Evolutionary conservation across 1,140 invertebrate species (phyloP).

Genomic region (Papilio polytes): DNA sequence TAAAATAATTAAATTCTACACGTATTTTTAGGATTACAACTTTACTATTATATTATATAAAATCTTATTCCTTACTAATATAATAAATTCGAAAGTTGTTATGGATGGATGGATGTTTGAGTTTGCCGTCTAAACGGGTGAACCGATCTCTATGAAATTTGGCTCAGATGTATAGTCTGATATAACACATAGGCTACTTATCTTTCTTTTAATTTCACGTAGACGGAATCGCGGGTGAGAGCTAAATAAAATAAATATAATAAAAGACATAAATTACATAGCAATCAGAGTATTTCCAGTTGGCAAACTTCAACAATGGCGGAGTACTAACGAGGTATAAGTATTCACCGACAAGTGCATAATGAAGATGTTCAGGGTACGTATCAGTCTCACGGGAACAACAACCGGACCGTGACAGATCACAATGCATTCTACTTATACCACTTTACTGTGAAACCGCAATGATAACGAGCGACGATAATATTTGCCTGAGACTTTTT

Average conservation of each 20-base stretch:
- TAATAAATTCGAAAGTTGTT: too few relatives aligned
- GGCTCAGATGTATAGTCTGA: too few relatives aligned
- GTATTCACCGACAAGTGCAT: conserved; percentile 37
- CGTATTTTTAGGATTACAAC: too few relatives aligned
- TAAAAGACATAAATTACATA: neutral
- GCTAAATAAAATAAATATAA: neutral
- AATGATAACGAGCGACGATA: conserved; percentile 27
- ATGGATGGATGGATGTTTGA: too few relatives aligned
- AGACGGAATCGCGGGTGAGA: too few relatives aligned
- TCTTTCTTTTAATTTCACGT: too few relatives aligned
- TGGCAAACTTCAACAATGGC: neutral
- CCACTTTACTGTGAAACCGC: conserved; percentile 11
- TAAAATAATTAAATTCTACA: too few relatives aligned
- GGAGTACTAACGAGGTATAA: conserved; percentile 17
- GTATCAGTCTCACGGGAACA: conserved; percentile 58
- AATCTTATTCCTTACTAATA: too few relatives aligned
- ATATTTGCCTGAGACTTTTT: conserved; percentile 18
- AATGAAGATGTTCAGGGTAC: conserved; percentile 44
- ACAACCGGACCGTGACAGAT: conserved; percentile 48
- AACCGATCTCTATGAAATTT: too few relatives aligned
- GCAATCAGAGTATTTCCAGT: neutral
- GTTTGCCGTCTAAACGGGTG: too few relatives aligned
- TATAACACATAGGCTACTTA: too few relatives aligned
- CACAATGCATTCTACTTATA: conserved; percentile 44
- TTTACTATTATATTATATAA: too few relatives aligned